Base-by-base conservation (phyloP, 2,797 vertebrate species). In the Anas bahamensis region DNA sequence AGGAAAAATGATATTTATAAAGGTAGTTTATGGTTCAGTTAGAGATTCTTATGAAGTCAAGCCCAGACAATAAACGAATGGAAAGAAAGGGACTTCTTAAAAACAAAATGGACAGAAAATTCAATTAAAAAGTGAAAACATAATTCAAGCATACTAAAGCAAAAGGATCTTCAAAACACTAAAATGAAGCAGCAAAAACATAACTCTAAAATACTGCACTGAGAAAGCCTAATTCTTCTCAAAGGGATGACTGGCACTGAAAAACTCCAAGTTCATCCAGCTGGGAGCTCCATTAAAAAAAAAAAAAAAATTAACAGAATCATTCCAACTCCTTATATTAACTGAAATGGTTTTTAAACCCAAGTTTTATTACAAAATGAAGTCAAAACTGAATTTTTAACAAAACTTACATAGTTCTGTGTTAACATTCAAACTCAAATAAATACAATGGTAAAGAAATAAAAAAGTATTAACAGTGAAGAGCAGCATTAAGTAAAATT, bases 1-100 rank as follows among this genome's bases (percentile, higher is more conserved):
- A 94, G 93, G 64, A 92, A 96, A 97, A 95, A 94, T 75, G 9
- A 68, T 94, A 96, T 97, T 97, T 97, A 93, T 94, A 96, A 94
- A 95, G 77, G 86, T 93, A 86, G 88, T 95, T 97, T 97, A 95
- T 88, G 88, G 93, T 94, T 93, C 92, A 80, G 90, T 95, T 95
- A 91, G 89, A 95, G 72, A 79, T 92, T 93, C 82, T 69, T 88
- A 95, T 48, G 73, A 96, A 96, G 86, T 78, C 86, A 90, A 74
- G 78, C 55, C 57, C 70, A 59, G 55, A 48, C 70, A 90, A 80
- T 69, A 94, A 93, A 89, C 16, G n/a, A 93, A 88, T 19, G 1
- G 69, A 86, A 87, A 91, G 66, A 92, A 85, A 91, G 35, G 8
- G 35, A 85, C 63, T 89, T 80, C 55, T 65, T 66, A 82, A 89